Evolutionary conservation across 2,888 invertebrate genomes (phyloP), one percentile per base, ranked within the genome.

Genomic region (Drosophila buzzatii): DNA sequence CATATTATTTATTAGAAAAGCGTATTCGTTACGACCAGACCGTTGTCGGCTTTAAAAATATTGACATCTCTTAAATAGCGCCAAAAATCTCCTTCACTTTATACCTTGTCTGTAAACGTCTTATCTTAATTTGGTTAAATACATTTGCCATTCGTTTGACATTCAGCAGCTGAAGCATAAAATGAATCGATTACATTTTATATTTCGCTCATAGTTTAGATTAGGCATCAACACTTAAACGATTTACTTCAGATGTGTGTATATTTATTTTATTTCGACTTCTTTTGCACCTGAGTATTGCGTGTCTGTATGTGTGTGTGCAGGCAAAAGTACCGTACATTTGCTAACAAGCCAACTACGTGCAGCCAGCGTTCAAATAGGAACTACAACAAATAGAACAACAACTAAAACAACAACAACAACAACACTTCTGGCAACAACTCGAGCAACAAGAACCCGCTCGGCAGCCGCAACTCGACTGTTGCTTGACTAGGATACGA

Each of bases 261-360:
- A 37, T 70, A 31, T 58, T 33, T 18, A 4, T 45, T 14, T 18
- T 51, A 14, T 51, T 51, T 51, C 8, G 7, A 33, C 51, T 33
- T 18, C 33, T 33, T 8, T 51, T 12, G 33, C 51, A 51, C 18
- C 35, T 41, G 27, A 52, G 12, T 51, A 51, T 20, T 10, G 27
- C 45, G 23, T 20, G 35, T n/a, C n/a, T 44, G 39, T 47, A 35
- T 58, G n/a, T n/a, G n/a, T n/a, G n/a, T 64, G 60, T 60, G 76
- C 42, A 69, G 67, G 73, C 69, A 69, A 66, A 74, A 89, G 80
- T 88, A 88, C 83, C 85, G 85, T 85, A 82, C 71, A 73, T 70
- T 80, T 67, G 83, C 88, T 88, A 89, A 89, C 88, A 89, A 89
- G 90, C 85, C 88, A 89, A 79, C 89, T 82, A 81, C 82, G 73